Evolutionary conservation across 2,797 vertebrate species (phyloP), one percentile per base, ranked within the genome.

Genomic region (Phataginus tetradactyla): DNA sequence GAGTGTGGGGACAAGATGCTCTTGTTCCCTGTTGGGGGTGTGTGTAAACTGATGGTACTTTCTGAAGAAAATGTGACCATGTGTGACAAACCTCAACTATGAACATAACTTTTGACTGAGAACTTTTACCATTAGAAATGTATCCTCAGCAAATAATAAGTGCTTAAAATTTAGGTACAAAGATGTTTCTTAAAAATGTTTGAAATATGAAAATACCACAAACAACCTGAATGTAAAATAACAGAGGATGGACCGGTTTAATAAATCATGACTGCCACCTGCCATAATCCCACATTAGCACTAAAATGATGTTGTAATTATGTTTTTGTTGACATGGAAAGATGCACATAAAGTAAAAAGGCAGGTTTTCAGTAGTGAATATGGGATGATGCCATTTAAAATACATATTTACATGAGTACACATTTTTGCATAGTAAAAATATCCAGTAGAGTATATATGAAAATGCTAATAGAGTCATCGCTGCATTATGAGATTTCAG

Each of bases 151-250:
- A 85, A 69, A 80, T 45, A 85, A 39, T 59, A 18, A 87, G 25
- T 83, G 29, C 72, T 91, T 81, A 69, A 84, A 95, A 88, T 29
- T 14, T 72, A 90, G 79, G 32, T 51, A 37, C 45, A 83, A 91
- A 88, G 55, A 83, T 27, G 25, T 86, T 80, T 83, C 18, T 68
- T 83, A 85, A 91, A 53, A 49, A 53, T 7, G 74, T 45, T 75
- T 51, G 37, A 87, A 78, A 59, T 45, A 61, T 21, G 74, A 45
- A 89, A 91, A 88, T 9, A 63, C 34, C 18, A 68, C 23, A 55
- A 95, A 93, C 9, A 34, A 66, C 10, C 34, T 74, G 81, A 81
- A 49, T 57, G 23, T 57, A 20, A 53, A 69, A 79, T n/a, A 83
- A 37, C 29, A 64, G 68, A 69, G 37, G 29, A 80, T 57, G 37